Percentiles rank a stretch among this genome's conserved stretches.
Conservation (phyloP, 2,113 vertebrate species). For the Calyptomena viridis region DNA sequence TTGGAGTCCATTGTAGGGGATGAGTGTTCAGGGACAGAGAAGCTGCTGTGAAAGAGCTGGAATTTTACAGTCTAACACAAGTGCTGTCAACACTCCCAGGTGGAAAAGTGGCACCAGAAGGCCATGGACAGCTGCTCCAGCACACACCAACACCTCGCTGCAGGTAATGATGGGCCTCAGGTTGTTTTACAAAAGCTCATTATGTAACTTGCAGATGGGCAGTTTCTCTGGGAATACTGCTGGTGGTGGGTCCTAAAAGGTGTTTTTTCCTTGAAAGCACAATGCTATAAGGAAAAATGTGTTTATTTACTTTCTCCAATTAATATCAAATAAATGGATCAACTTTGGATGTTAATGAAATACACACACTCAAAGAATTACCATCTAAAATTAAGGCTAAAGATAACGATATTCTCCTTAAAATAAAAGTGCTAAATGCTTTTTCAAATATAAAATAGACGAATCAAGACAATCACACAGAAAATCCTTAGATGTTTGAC, state of each 20-base stretch:
- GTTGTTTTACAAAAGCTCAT: not conserved
- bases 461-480: not conserved
- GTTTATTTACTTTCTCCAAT: not conserved
- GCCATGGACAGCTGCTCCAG: slow-evolving; percentile 85
- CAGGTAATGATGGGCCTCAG: slow-evolving; percentile 70
- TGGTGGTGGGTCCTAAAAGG: not conserved
- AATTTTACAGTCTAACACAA: not conserved
- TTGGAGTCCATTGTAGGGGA: not conserved
- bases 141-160: slow-evolving; percentile 83
- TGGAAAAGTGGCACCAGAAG: slow-evolving; percentile 82
- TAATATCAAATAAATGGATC: not conserved
- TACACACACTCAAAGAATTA: not conserved
- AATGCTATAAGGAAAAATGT: not conserved
- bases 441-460: slow-evolving; percentile 67
- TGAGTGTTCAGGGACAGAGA: not conserved
- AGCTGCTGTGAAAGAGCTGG: not conserved
- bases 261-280: not conserved
- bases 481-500: slow-evolving; percentile 64
- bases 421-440: not conserved
- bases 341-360: not conserved
- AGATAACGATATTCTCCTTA: not conserved
- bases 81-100: slow-evolving; percentile 68
- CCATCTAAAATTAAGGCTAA: not conserved
- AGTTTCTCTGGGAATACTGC: not conserved
- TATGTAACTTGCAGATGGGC: not conserved